Evolutionary conservation across 2,888 invertebrate genomes (phyloP).

Genomic region (Tryphoninae sp.): DNA sequence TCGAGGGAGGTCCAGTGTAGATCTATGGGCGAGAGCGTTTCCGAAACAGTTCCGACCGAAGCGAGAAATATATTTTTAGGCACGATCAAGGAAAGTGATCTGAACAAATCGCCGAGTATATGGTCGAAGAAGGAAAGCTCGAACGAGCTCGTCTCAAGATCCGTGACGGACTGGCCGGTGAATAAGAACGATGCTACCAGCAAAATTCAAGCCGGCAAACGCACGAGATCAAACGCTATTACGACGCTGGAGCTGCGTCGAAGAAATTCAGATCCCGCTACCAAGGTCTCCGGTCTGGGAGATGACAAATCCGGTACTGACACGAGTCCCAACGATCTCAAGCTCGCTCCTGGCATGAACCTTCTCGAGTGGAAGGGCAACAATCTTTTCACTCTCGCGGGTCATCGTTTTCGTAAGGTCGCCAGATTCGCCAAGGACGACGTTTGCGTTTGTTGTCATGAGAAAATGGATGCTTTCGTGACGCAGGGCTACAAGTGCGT

Average conservation of each 20-base stretch:
- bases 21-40: constrained; percentile 79
- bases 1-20: constrained; percentile 79
- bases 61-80: constrained; percentile 76
- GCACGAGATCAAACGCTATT: constrained; percentile 79
- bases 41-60: constrained; percentile 71
- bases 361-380: constrained; percentile 84
- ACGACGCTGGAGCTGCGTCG: constrained; percentile 84
- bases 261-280: constrained; percentile 89
- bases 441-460: constrained; percentile 90
- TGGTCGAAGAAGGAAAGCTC: constrained; percentile 72
- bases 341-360: constrained; percentile 83
- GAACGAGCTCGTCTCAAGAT: constrained; percentile 71
- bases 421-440: constrained; percentile 91
- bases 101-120: constrained; percentile 72
- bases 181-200: constrained; percentile 74
- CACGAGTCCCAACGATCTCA: constrained; percentile 82
- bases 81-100: constrained; percentile 78
- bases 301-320: constrained; percentile 82
- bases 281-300: constrained; percentile 81
- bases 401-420: constrained; percentile 90
- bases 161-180: constrained; percentile 78
- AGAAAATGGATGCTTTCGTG: constrained; percentile 91
- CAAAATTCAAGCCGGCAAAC: constrained; percentile 78
- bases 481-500: constrained; percentile 91
- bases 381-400: constrained; percentile 87